A percentile compares a stretch with the other conserved stretches of the same genome.
Conservation (phyloP, 1,140 invertebrate species). For the Pachypeltis micranthus region DNA sequence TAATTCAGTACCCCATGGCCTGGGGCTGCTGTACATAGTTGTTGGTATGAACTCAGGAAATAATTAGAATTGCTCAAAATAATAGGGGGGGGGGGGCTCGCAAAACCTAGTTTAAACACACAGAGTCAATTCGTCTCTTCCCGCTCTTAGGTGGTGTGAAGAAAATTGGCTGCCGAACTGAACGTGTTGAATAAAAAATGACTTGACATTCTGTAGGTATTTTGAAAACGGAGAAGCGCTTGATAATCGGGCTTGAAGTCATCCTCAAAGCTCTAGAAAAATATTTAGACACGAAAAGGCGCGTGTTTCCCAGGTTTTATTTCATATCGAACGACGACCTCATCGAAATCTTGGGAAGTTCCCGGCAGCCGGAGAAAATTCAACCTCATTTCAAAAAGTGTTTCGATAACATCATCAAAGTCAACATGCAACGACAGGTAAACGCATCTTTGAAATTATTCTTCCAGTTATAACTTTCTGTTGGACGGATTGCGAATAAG, state of each 20-base stretch:
- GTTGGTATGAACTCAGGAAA: no score
- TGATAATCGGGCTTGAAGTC: constrained; percentile 50
- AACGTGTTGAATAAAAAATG: no score
- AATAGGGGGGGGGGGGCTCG: no score
- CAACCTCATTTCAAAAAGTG: constrained; percentile 74
- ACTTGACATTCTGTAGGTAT: no score
- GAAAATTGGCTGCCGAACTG: no score
- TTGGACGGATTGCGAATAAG: no score
- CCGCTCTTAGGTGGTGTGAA: no score
- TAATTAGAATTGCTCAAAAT: no score
- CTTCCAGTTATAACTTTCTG: neutral
- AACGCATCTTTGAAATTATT: constrained; percentile 9
- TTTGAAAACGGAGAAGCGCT: constrained; percentile 46
- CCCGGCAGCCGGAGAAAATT: constrained; percentile 65
- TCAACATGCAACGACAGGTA: constrained; percentile 53
- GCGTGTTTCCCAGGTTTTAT: constrained; percentile 71
- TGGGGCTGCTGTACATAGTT: no score
- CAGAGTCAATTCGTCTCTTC: no score
- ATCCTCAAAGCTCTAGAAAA: constrained; percentile 62
- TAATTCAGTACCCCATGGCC: no score
- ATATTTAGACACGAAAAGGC: constrained; percentile 73
- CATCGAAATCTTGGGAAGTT: constrained; percentile 70
- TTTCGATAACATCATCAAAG: constrained; percentile 68
- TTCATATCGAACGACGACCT: constrained; percentile 83
- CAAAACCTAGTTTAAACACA: no score